phyloP scores from a whole-genome alignment of 2,113 vertebrate species.

The Mungos mungo region DNA sequence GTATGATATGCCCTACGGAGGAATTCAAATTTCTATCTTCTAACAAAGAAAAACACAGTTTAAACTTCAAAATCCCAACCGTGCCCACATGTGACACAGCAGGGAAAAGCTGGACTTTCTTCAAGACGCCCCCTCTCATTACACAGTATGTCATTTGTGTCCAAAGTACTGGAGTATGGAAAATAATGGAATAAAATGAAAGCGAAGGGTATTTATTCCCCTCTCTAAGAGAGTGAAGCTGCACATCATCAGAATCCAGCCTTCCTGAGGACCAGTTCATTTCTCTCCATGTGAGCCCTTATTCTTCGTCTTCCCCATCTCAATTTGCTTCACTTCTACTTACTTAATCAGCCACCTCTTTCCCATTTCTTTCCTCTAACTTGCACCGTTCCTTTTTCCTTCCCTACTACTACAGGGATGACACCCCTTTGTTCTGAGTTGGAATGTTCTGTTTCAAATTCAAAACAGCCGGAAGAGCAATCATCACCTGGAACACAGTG shows the following conservation, averaged over 20 bases:
- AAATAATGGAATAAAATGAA: not conserved
- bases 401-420: not conserved
- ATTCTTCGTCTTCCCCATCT: not conserved
- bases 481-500: not conserved
- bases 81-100: not conserved
- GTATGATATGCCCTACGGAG: not conserved
- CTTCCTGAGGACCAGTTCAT: not conserved
- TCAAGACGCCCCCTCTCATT: not conserved
- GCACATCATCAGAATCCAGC: not conserved
- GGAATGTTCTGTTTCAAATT: not conserved
- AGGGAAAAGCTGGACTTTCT: not conserved
- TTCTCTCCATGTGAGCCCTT: not conserved
- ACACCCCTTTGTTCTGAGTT: not conserved
- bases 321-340: not conserved
- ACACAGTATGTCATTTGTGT: not conserved
- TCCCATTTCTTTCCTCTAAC: not conserved
- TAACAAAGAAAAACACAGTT: not conserved
- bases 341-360: not conserved
- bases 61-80: constrained; percentile 11
- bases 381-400: not conserved
- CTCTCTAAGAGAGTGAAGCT: not conserved
- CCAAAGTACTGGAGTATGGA: not conserved
- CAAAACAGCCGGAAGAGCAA: not conserved
- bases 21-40: not conserved
- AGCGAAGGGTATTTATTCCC: not conserved